phyloP scores from a whole-genome alignment of 2,888 invertebrate species.

The Cerastis leucographa region DNA sequence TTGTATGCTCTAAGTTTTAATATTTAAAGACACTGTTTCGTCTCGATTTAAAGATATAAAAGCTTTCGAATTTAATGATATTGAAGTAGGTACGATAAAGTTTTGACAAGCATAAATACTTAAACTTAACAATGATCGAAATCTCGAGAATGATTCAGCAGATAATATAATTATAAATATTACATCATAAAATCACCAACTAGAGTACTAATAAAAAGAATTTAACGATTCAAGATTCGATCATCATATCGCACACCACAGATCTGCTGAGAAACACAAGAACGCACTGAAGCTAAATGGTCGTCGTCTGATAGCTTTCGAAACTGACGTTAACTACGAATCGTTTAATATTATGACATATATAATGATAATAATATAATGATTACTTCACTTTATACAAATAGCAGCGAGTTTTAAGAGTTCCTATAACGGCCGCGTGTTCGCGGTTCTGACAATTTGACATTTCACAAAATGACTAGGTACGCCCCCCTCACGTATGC shows the following conservation, averaged over 20 bases:
- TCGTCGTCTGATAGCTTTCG: slow-evolving; percentile 88
- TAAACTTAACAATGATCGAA: slow-evolving; percentile 53
- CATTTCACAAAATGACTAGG: slow-evolving; percentile 91
- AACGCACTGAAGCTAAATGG: slow-evolving; percentile 64
- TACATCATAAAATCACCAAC: slow-evolving; percentile 44
- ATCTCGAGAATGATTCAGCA: slow-evolving; percentile 46
- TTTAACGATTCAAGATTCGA: slow-evolving; percentile 53
- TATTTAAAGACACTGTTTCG: slow-evolving; percentile 80
- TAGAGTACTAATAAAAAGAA: slow-evolving; percentile 43
- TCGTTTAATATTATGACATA: slow-evolving; percentile 88
- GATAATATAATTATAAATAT: slow-evolving; percentile 50
- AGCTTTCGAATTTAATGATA: slow-evolving; percentile 71
- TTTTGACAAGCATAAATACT: slow-evolving; percentile 57
- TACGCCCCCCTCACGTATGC: slow-evolving; percentile 82
- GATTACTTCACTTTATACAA: slow-evolving; percentile 92
- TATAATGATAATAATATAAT: slow-evolving; percentile 89
- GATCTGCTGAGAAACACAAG: slow-evolving; percentile 52
- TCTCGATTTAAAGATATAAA: slow-evolving; percentile 76
- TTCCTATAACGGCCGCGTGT: slow-evolving; percentile 92
- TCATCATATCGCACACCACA: slow-evolving; percentile 54
- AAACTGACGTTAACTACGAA: slow-evolving; percentile 89
- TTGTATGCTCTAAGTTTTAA: slow-evolving; percentile 85
- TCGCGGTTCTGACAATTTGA: slow-evolving; percentile 89
- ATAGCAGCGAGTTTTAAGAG: slow-evolving; percentile 95
- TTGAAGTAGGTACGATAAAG: slow-evolving; percentile 70